Percentiles rank a stretch among this genome's conserved stretches.
Evolutionary conservation across 2,797 vertebrate genomes (phyloP).

Genomic region (Gorsachius magnificus): DNA sequence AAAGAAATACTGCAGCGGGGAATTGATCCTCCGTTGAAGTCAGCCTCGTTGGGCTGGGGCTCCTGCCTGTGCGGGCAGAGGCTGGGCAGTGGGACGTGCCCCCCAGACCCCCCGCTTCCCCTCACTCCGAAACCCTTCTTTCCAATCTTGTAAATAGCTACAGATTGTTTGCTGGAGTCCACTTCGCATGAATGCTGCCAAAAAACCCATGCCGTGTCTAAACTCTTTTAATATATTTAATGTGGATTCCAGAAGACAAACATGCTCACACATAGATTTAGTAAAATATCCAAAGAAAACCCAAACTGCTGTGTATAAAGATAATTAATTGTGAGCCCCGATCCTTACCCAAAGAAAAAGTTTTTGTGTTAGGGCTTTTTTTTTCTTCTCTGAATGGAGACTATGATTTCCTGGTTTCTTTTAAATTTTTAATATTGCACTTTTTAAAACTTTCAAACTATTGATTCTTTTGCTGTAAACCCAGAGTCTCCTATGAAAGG

Average conservation of each 20-base stretch:
- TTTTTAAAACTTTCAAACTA: slow-evolving; percentile 65
- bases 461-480: slow-evolving; percentile 61
- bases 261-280: background rate
- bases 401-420: slow-evolving; percentile 57
- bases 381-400: background rate
- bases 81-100: background rate
- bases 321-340: slow-evolving; percentile 2
- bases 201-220: background rate
- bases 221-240: background rate
- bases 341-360: slow-evolving; percentile 3
- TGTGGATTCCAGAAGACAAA: slow-evolving; percentile 16
- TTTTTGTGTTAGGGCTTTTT: background rate
- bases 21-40: background rate
- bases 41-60: background rate
- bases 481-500: slow-evolving; percentile 57
- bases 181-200: background rate
- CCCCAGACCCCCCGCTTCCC: background rate
- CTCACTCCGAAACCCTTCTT: background rate
- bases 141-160: background rate
- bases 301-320: background rate
- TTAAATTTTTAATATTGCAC: slow-evolving; percentile 63
- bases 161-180: slow-evolving; percentile 21
- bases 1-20: slow-evolving; percentile 13
- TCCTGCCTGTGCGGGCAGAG: background rate
- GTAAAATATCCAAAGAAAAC: slow-evolving; percentile 30